These are phyloP conservation scores for Xanthia togata DNA, from an alignment of 2,888 invertebrate species.

Conservation along the genomic window DNA sequence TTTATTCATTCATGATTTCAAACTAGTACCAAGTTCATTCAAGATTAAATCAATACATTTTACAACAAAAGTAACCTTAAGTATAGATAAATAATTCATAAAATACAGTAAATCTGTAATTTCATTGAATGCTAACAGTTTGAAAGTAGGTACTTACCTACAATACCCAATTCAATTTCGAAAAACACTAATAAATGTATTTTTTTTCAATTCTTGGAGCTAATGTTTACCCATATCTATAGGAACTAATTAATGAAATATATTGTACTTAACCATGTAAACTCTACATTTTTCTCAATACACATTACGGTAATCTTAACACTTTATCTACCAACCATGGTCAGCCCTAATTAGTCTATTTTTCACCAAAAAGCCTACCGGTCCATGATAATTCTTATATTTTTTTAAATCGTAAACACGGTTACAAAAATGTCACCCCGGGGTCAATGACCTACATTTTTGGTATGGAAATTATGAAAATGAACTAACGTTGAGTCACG, in stretches of 20 bases:
- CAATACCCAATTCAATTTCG: no score
- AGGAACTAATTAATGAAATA: constrained; percentile 40
- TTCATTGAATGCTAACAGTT: not conserved
- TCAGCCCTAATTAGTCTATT: constrained; percentile 57
- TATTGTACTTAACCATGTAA: constrained; percentile 32
- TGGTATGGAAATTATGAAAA: constrained; percentile 81
- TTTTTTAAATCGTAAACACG: constrained; percentile 65
- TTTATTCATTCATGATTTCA: constrained; percentile 9
- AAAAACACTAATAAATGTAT: not conserved
- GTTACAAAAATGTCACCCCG: constrained; percentile 61
- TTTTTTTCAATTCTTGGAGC: not conserved
- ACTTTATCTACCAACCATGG: constrained; percentile 43
- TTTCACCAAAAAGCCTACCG: constrained; percentile 39
- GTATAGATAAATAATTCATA: no score
- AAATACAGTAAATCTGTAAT: not conserved
- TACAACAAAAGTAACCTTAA: no score
- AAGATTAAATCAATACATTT: no score
- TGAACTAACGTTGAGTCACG: constrained; percentile 78
- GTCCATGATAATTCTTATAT: constrained; percentile 63
- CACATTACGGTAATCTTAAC: constrained; percentile 54
- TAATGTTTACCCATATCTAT: constrained; percentile 7
- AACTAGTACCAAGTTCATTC: not conserved
- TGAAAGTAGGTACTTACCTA: not conserved
- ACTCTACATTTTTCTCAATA: constrained; percentile 32
- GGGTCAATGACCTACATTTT: constrained; percentile 77